Evolutionary conservation across 2,888 invertebrate genomes (phyloP).

Genomic region (Alviniconcha strummeri): DNA sequence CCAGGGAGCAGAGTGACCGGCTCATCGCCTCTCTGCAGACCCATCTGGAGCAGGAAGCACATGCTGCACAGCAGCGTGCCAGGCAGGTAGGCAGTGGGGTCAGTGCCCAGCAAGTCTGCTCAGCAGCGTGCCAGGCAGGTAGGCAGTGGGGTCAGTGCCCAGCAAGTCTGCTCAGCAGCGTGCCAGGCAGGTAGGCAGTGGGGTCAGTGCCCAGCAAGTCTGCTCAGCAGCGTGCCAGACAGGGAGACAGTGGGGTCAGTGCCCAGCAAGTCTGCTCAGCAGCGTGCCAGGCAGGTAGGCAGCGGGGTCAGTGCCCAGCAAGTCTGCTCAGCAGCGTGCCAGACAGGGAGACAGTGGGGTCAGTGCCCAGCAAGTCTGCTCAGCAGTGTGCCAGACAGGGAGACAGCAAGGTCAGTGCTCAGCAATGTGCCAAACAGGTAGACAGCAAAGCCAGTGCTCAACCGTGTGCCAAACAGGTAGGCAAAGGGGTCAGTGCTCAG

Average conservation of each 20-base stretch:
- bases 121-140: too few species aligned
- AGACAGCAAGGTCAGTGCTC: not conserved
- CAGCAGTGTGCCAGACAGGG: conserved; percentile 45
- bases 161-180: too few species aligned
- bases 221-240: too few species aligned
- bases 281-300: too few species aligned
- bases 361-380: conserved; percentile 7
- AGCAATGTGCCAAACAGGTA: too few species aligned
- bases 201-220: too few species aligned
- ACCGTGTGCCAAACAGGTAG: conserved; percentile 44
- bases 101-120: too few species aligned
- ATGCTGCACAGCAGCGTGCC: conserved; percentile 41
- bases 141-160: too few species aligned
- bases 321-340: conserved; percentile 40
- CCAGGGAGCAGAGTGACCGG: conserved; percentile 36
- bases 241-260: too few species aligned
- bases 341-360: conserved; percentile 36
- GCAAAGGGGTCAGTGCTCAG: too few species aligned
- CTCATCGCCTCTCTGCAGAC: conserved; percentile 39
- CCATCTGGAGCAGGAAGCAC: conserved; percentile 43
- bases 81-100: conserved; percentile 41
- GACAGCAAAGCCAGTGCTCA: conserved; percentile 14
- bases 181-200: conserved; percentile 35
- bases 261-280: too few species aligned
- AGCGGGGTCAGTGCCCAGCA: too few species aligned